Conservation (phyloP, 2,888 invertebrate species). For the Dasypogon diadema region DNA sequence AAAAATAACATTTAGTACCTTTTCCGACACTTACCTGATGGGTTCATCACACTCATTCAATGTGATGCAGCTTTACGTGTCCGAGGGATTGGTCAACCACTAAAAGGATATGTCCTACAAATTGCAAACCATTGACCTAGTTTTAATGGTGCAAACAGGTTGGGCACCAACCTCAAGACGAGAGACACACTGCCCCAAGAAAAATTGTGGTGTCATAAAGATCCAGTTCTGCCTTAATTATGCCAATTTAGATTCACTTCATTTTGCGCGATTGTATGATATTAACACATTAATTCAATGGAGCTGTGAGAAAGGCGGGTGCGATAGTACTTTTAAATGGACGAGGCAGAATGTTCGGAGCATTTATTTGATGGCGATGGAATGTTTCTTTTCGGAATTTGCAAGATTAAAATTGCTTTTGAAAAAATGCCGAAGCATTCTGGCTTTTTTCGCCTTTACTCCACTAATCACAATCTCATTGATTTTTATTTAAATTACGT, state of each 20-base stretch:
- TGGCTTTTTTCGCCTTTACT: too few relatives aligned
- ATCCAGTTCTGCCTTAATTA: constrained; percentile 25
- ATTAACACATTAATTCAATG: constrained; percentile 30
- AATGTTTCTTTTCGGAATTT: too few relatives aligned
- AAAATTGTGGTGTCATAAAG: constrained; percentile 17
- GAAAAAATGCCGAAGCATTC: too few relatives aligned
- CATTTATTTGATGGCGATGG: constrained; percentile 5
- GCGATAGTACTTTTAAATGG: neutral
- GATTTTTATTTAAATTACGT: too few relatives aligned
- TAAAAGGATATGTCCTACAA: neutral
- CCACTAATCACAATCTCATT: too few relatives aligned
- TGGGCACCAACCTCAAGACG: neutral
- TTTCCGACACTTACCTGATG: too few relatives aligned
- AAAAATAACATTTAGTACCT: too few relatives aligned
- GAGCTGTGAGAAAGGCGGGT: neutral
- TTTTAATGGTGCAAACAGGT: neutral
- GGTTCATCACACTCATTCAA: too few relatives aligned
- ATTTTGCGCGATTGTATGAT: constrained; percentile 1
- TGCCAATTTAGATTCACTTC: constrained; percentile 31
- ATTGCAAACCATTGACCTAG: constrained; percentile 26
- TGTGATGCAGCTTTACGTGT: too few relatives aligned
- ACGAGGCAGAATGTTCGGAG: neutral
- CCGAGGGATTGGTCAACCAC: too few relatives aligned
- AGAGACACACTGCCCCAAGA: neutral
- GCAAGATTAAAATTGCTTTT: too few relatives aligned